phyloP scores from a whole-genome alignment of 2,797 vertebrate species.

The Molossus molossus region DNA sequence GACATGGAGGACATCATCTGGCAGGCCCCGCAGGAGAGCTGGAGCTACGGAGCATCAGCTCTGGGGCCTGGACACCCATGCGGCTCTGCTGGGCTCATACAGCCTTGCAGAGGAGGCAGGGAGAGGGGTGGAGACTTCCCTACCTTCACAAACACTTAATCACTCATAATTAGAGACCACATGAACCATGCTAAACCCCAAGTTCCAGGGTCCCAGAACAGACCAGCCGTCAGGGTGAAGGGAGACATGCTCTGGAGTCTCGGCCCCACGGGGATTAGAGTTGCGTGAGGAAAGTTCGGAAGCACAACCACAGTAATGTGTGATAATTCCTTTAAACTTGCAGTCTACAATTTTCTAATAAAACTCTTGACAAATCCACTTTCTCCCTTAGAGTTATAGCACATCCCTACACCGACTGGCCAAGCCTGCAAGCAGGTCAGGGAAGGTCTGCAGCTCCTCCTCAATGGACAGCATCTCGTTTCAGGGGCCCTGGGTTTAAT shows the following conservation, averaged over 20 bases:
- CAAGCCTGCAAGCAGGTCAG: background rate
- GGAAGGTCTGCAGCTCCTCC: background rate
- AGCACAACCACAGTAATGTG: background rate
- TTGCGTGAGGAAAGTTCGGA: background rate
- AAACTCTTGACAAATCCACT: background rate
- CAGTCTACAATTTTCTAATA: background rate
- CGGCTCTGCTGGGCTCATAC: background rate
- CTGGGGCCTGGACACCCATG: background rate
- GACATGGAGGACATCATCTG: rapidly evolving
- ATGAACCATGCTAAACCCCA: background rate
- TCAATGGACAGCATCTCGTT: background rate
- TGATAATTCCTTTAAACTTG: background rate
- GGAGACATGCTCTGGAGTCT: background rate
- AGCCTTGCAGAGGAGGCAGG: background rate
- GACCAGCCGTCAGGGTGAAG: background rate
- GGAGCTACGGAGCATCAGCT: background rate
- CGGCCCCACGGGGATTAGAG: background rate
- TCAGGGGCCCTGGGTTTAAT: background rate
- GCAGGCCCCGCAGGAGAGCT: background rate
- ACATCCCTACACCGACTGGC: background rate
- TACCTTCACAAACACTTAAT: background rate
- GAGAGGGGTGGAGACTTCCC: background rate
- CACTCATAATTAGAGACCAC: background rate
- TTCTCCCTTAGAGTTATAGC: background rate
- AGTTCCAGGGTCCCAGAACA: background rate